Evolutionary conservation across 2,113 vertebrate genomes (phyloP), one percentile per base, ranked within the genome.

Genomic region (Trachemys scripta): DNA sequence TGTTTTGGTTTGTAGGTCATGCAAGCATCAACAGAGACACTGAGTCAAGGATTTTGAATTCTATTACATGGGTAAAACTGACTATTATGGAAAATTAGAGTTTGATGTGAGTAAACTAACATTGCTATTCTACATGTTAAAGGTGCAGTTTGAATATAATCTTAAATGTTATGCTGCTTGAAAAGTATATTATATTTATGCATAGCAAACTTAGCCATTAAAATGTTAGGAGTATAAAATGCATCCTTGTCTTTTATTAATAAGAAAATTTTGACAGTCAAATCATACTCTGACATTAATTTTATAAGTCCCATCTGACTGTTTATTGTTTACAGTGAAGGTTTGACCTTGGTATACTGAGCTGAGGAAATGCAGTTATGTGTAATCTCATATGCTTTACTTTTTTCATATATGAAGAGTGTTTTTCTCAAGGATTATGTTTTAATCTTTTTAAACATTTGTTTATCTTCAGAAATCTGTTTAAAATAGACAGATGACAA

Each of bases 371-470:
- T 25, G 50, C 57, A 85, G 72, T 81, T 80, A 59, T 29, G 22
- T 57, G 65, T 83, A 84, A 95, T 50, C 85, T 81, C 54, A 86
- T 27, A 76, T 31, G 82, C 19, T 50, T 65, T 76, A 85, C 5
- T 24, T 25, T 79, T 91, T 94, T 8, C 86, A 57, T 1, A 7
- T 75, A 90, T 42, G 49, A 65, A 84, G 42, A 80, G 51, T 93
- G 86, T 95, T 97, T 89, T 96, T 90, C 85, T 69, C 65, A 53
- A 86, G 87, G 76, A 87, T 35, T 45, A 97, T 91, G 54, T 91
- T 95, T 94, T 97, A 91, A 90, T 56, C 20, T 69, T 90, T 96
- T 89, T 94, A 90, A 95, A 54, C 29, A 95, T 91, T 85, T 78
- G 53, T 87, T 94, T 93, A 94, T 92, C 13, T 91, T 53, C 89